Evolutionary conservation across 2,113 vertebrate species (phyloP), one percentile per base, ranked within the genome.

Genomic region (Rhagologus leucostigma): DNA sequence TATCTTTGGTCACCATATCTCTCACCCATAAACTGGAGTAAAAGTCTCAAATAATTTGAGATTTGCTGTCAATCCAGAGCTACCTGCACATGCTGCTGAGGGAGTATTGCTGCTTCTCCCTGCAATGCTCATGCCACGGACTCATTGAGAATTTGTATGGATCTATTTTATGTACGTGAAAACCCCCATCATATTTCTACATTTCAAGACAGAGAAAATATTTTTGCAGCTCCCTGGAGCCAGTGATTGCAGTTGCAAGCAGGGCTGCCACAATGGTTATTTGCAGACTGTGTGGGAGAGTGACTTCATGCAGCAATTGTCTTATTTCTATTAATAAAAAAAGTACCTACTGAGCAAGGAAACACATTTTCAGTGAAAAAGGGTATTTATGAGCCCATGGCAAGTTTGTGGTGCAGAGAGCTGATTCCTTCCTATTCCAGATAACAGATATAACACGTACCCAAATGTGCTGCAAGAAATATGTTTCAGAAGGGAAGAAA

Each of bases 131-230:
- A 9, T 60, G 29, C 16, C 56, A 75, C 19, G 8, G 37, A 17
- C 26, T 70, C 15, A 3, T 5, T 74, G 56, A 75, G 60, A 77
- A 69, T 93, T 78, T 30, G 3, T 23, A 37, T 39, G 29, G 29
- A 59, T 70, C 1, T 6, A 19, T 50, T 41, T 85, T 75, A 70
- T 6, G 33, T 64, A 26, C 1, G 0, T 53, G 30, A 50, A 68
- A 87, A 64, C 41, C 0, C 0, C 0, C 7, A 60, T 5, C 5
- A 10, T 5, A 65, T 65, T 81, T 52, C 49, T 71, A 11, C 6
- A 9, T 50, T 84, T 86, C 33, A 89, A 89, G 74, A 60, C 35
- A 68, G 33, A 55, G 26, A 68, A 87, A 73, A 53, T 84, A 62
- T 29, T 84, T 77, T 79, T 94, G n/a, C 44, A 89, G 18, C 12